phyloP scores from a whole-genome alignment of 2,888 invertebrate genomes.

The Sarcophaga rosellei region DNA sequence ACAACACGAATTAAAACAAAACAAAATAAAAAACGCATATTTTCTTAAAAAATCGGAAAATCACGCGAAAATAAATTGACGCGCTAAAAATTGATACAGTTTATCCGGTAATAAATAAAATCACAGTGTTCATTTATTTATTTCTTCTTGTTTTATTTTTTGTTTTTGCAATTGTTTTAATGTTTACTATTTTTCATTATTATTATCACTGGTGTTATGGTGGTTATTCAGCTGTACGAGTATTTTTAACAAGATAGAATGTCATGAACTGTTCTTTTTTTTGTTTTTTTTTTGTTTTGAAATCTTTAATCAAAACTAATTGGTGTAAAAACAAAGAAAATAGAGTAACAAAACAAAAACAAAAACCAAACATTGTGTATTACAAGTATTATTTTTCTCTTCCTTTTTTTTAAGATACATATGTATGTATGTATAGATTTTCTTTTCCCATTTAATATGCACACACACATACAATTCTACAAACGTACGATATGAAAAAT shows the following conservation, averaged over 20 bases:
- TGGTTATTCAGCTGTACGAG: too few species aligned
- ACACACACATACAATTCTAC: neutral
- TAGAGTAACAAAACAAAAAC: neutral
- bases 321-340: constrained; percentile 33
- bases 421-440: neutral
- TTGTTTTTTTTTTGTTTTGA: neutral
- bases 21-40: constrained; percentile 48
- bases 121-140: constrained; percentile 33
- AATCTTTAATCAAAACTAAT: constrained; percentile 34
- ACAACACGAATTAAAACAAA: constrained; percentile 22
- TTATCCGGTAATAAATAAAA: constrained; percentile 60
- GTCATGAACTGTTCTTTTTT: neutral
- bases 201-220: neutral
- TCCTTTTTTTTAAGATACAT: constrained; percentile 26
- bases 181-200: neutral
- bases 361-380: constrained; percentile 23
- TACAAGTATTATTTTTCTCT: constrained; percentile 33
- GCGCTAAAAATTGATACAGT: constrained; percentile 57
- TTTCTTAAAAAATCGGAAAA: constrained; percentile 30
- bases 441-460: neutral
- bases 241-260: neutral
- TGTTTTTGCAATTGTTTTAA: too few species aligned
- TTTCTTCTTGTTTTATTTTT: neutral
- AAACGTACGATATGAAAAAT: constrained; percentile 15
- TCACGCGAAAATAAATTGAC: constrained; percentile 59